phyloP scores from a whole-genome alignment of 92 coral and sea anemone genomes.

The Palythoa heliodiscus region DNA sequence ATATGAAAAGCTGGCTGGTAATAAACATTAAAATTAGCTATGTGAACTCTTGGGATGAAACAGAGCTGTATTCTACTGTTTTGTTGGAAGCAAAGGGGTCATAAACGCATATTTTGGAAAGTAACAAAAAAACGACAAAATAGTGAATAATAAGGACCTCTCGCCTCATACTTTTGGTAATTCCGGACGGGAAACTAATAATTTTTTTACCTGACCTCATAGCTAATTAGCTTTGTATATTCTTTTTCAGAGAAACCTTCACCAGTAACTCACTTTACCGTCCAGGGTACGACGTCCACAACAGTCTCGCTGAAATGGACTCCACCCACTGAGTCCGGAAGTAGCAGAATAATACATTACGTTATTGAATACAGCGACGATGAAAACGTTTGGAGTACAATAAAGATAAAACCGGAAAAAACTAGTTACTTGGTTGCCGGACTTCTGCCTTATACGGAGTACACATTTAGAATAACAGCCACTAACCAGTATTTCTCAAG shows the following conservation, averaged over 20 bases:
- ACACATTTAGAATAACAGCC: constrained; percentile 24
- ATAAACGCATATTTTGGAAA: too few species aligned
- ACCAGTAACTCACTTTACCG: background rate
- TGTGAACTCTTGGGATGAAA: too few species aligned
- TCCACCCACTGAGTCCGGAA: constrained; percentile 9
- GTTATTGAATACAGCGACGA: constrained; percentile 32
- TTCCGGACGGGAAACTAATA: too few species aligned
- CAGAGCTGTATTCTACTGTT: too few species aligned
- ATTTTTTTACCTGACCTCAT: too few species aligned
- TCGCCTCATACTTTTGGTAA: too few species aligned
- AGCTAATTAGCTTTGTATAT: too few species aligned
- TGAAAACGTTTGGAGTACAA: constrained; percentile 5
- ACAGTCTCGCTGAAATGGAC: constrained; percentile 24
- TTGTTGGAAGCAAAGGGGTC: too few species aligned
- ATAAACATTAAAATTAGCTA: too few species aligned
- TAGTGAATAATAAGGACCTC: too few species aligned
- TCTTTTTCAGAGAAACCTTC: constrained; percentile 12
- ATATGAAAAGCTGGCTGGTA: too few species aligned
- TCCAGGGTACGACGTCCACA: constrained; percentile 7
- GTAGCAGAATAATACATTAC: constrained; percentile 7
- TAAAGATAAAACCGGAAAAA: background rate
- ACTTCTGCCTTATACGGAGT: constrained; percentile 26
- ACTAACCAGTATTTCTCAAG: constrained; percentile 34
- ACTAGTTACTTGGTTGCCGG: constrained; percentile 14
- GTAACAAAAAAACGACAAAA: too few species aligned